Evolutionary conservation across 1,140 invertebrate genomes (phyloP).

Genomic region (Globodera rostochiensis): DNA sequence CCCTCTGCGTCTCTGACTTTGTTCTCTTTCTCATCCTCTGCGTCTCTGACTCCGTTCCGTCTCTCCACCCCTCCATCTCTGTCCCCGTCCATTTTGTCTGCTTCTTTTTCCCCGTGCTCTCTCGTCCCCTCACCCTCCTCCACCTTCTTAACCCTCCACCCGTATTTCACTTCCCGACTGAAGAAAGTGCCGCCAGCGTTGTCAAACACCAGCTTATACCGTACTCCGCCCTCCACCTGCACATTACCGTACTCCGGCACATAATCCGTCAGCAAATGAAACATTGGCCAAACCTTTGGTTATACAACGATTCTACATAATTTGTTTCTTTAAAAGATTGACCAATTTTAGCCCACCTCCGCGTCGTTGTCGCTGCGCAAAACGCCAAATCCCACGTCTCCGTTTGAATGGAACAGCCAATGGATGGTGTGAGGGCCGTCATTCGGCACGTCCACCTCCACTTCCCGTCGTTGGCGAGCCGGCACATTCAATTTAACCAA

Average conservation of each 20-base stretch:
- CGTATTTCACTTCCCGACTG: slow-evolving; percentile 44
- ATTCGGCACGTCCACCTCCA: slow-evolving; percentile 34
- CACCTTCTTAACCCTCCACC: not conserved
- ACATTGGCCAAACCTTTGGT: slow-evolving; percentile 34
- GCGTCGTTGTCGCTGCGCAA: not conserved
- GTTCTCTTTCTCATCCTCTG: slow-evolving; percentile 3
- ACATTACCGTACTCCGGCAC: slow-evolving; percentile 43
- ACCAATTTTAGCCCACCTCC: slow-evolving; percentile 18
- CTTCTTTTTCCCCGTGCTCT: not conserved
- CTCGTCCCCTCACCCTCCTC: not conserved
- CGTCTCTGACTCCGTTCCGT: not conserved
- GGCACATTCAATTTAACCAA: slow-evolving; percentile 42
- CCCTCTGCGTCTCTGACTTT: not conserved
- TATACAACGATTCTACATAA: slow-evolving; percentile 11
- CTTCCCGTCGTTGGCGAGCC: slow-evolving; percentile 32
- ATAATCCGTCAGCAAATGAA: slow-evolving; percentile 44
- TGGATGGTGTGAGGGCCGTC: slow-evolving; percentile 29
- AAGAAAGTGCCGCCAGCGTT: slow-evolving; percentile 44
- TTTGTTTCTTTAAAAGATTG: slow-evolving; percentile 24
- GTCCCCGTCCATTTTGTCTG: not conserved
- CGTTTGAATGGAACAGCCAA: slow-evolving; percentile 44
- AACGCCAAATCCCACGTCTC: slow-evolving; percentile 44
- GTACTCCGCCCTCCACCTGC: slow-evolving; percentile 20
- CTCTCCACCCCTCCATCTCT: not conserved
- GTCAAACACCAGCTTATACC: slow-evolving; percentile 44